Conservation (phyloP, 2,797 vertebrate species). For the Malacoctenus gilli region DNA sequence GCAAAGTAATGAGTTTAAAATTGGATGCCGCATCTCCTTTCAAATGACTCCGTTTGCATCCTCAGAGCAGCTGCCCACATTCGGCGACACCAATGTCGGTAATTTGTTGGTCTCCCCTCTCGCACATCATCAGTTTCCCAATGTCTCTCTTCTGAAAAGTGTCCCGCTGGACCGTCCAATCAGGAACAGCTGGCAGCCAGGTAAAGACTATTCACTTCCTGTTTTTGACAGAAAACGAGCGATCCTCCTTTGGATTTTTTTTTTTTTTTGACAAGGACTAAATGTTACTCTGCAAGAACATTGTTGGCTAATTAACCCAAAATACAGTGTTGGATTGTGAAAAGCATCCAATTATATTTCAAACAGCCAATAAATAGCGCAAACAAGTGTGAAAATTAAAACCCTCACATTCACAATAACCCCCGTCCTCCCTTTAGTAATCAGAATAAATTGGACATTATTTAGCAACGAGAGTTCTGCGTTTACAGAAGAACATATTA, state of each 20-base stretch:
- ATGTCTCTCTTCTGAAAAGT: constrained; percentile 30
- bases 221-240: constrained; percentile 29
- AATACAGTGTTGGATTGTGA: constrained; percentile 12
- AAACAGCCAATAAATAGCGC: constrained; percentile 21
- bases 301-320: constrained; percentile 21
- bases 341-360: constrained; percentile 25
- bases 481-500: constrained; percentile 47
- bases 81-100: constrained; percentile 21
- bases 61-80: constrained; percentile 25
- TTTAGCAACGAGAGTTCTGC: constrained; percentile 32
- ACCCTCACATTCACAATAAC: constrained; percentile 27
- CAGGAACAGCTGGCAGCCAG: constrained; percentile 49
- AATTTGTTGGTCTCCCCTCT: constrained; percentile 19
- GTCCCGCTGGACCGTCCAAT: constrained; percentile 31
- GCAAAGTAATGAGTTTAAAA: constrained; percentile 17
- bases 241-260: constrained; percentile 21
- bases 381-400: constrained; percentile 24
- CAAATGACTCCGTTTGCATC: neutral
- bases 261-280: constrained; percentile 20
- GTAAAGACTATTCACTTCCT: constrained; percentile 44
- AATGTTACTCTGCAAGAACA: constrained; percentile 12
- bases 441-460: constrained; percentile 28
- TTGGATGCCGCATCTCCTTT: neutral
- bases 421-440: constrained; percentile 14
- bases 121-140: constrained; percentile 29